Conservation (phyloP, 2,797 vertebrate genomes). For the Enteromius trimaculatus region DNA sequence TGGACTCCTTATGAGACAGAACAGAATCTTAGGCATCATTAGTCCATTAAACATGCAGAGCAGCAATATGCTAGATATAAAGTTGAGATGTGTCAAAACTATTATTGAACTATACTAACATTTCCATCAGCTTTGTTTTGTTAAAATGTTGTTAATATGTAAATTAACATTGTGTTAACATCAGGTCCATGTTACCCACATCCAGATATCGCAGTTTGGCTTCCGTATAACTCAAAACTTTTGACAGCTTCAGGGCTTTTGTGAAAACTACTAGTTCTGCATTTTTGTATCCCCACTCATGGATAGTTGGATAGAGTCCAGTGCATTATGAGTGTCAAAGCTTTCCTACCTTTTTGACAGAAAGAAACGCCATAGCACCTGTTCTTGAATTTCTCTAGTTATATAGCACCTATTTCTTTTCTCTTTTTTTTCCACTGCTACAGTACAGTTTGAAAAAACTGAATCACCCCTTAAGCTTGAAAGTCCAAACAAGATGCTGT, state of each 20-base stretch:
- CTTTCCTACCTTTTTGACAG: not conserved
- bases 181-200: not conserved
- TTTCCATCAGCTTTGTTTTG: not conserved
- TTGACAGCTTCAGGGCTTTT: slow-evolving; percentile 4
- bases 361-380: not conserved
- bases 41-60: slow-evolving; percentile 4
- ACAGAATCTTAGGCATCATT: not conserved
- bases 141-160: not conserved
- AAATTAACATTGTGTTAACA: not conserved
- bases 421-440: not conserved
- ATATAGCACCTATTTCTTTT: not conserved
- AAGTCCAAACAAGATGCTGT: not conserved
- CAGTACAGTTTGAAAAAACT: not conserved
- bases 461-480: not conserved
- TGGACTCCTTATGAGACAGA: not conserved
- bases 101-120: not conserved
- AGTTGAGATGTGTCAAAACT: not conserved
- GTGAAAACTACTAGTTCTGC: not conserved
- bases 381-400: not conserved
- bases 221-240: not conserved
- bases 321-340: not conserved
- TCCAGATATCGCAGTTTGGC: not conserved
- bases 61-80: not conserved
- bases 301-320: not conserved
- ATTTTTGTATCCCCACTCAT: not conserved